Evolutionary conservation across 2,113 vertebrate species (phyloP), one percentile per base, ranked within the genome.

Genomic region (Damaliscus lunatus): DNA sequence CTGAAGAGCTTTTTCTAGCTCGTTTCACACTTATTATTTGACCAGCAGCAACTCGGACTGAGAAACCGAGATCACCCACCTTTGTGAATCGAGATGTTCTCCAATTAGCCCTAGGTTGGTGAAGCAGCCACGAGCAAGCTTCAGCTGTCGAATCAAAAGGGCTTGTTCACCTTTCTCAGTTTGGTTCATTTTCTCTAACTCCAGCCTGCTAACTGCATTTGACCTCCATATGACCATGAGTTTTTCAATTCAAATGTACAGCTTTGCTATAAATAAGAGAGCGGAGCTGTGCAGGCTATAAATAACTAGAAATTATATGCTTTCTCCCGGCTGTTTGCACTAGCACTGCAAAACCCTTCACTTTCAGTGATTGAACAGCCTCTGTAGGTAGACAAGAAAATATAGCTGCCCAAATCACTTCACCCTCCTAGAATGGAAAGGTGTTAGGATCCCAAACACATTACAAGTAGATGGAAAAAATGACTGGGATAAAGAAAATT

Each of bases 231-330:
- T 43, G 94, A 62, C 92, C 92, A 17, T 97, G 94, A 57, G 50
- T 31, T 81, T 95, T 86, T 97, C 50, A 91, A 98, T 88, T 97
- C 80, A 93, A 98, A 98, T 23, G 23, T 96, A 82, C 55, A 57
- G 94, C 78, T 85, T 46, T 33, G 50, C 83, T 92, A 92, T 91
- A 97, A 98, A 90, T 95, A 97, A 98, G 29, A 74, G 0, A 10
- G 82, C 80, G 81, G 52, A 90, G 95, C 94, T 94, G 40, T 43
- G 33, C 48, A 90, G 83, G 71, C 96, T 98, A 96, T 64, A 85
- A 97, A 95, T 87, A 96, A 91, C 80, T 74, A 87, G 80, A 97
- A 98, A 97, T 93, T 83, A 62, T 29, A 94, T 93, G 91, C 52
- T 98, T 97, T 95, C 92, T 36, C 83, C 29, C 23, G 25, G 94